These are phyloP conservation scores for Lymantria dispar DNA, from an alignment of 2,888 invertebrate genomes.

Conservation along the genomic window DNA sequence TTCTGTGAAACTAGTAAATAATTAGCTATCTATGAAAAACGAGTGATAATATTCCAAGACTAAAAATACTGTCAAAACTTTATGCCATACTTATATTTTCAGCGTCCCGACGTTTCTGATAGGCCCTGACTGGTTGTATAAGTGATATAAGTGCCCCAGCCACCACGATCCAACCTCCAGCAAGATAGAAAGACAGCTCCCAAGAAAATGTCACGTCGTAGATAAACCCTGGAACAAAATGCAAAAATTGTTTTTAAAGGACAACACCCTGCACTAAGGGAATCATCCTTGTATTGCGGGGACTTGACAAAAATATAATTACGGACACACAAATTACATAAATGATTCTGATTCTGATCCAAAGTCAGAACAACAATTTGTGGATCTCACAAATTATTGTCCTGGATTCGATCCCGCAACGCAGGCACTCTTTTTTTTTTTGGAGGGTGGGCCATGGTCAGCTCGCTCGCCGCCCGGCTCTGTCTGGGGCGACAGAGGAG, in stretches of 20 bases:
- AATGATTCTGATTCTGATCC: too few relatives aligned
- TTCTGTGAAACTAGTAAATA: not conserved
- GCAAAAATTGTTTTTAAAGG: not conserved
- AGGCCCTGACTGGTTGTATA: slow-evolving; percentile 84
- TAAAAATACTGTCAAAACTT: not conserved
- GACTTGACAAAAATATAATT: too few relatives aligned
- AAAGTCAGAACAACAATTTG: too few relatives aligned
- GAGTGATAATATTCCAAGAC: not conserved
- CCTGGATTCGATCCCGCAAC: too few relatives aligned
- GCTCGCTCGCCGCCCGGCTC: too few relatives aligned
- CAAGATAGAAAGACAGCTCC: slow-evolving; percentile 91
- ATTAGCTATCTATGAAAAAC: not conserved
- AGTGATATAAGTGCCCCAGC: slow-evolving; percentile 87
- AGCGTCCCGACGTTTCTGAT: slow-evolving; percentile 43
- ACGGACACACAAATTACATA: too few relatives aligned
- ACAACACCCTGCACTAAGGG: too few relatives aligned
- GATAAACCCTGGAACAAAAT: slow-evolving; percentile 83
- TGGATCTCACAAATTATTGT: too few relatives aligned
- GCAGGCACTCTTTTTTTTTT: too few relatives aligned
- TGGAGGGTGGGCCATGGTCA: too few relatives aligned
- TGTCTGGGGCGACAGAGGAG: too few relatives aligned
- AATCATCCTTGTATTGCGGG: too few relatives aligned
- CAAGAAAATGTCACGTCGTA: slow-evolving; percentile 87
- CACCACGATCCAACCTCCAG: slow-evolving; percentile 90
- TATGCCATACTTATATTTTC: slow-evolving; percentile 45